A percentile compares a stretch with the other conserved stretches of the same genome.
phyloP scores from a whole-genome alignment of 2,888 invertebrate genomes.

The Cremastinae sp. region DNA sequence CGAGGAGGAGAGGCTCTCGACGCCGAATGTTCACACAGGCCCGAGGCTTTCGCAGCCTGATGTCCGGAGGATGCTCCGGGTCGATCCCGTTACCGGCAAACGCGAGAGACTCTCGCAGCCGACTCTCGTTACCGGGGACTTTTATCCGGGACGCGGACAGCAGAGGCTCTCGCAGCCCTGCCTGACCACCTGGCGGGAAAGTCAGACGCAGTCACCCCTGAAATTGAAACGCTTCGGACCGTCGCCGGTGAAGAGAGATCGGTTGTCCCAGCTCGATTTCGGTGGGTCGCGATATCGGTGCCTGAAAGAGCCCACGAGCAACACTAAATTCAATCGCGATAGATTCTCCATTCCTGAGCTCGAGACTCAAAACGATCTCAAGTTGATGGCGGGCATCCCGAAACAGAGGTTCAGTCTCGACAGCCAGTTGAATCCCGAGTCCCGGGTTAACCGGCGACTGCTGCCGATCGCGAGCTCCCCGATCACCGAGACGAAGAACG shows the following conservation, averaged over 20 bases:
- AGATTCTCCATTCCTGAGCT: conserved; percentile 77
- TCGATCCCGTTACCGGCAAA: conserved; percentile 66
- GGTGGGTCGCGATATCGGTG: conserved; percentile 70
- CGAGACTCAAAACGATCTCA: conserved; percentile 75
- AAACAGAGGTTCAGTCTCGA: conserved; percentile 76
- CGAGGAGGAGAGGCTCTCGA: conserved; percentile 71
- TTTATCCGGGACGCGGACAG: conserved; percentile 72
- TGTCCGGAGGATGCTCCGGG: conserved; percentile 64
- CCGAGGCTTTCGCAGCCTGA: conserved; percentile 70
- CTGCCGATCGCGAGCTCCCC: conserved; percentile 77
- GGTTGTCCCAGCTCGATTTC: conserved; percentile 74
- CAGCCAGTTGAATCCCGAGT: conserved; percentile 72
- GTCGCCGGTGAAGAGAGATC: conserved; percentile 70
- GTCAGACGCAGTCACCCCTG: conserved; percentile 67
- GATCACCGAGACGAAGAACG: conserved; percentile 68
- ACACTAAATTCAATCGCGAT: conserved; percentile 74
- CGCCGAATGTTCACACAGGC: conserved; percentile 68
- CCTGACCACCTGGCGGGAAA: conserved; percentile 66
- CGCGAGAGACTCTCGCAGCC: conserved; percentile 76
- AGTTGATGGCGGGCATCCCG: conserved; percentile 75
- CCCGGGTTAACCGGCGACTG: conserved; percentile 68
- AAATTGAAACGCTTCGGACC: conserved; percentile 72
- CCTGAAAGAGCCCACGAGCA: conserved; percentile 63
- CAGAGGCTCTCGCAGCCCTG: conserved; percentile 76
- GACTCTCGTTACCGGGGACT: conserved; percentile 74